Conservation (phyloP, 2,888 invertebrate genomes). For the Cynaeus angustus region DNA sequence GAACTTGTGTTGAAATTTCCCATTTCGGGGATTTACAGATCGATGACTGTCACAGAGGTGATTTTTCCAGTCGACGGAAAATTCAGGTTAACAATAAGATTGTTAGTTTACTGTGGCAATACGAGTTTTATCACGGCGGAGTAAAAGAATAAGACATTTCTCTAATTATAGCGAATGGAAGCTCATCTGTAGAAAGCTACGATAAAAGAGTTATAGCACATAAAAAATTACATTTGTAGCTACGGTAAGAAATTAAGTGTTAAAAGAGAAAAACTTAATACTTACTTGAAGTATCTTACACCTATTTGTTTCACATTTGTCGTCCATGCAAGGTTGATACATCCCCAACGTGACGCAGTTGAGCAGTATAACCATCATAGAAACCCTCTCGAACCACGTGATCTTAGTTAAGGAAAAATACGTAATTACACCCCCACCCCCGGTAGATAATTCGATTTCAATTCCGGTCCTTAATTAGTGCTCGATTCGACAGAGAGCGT, state of each 20-base stretch:
- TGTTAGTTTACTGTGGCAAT: constrained; percentile 5
- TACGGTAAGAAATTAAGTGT: neutral
- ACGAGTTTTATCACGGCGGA: neutral
- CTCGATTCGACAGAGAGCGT: constrained; percentile 46
- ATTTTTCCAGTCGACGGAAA: constrained; percentile 8
- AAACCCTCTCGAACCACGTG: constrained; percentile 98
- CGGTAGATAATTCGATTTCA: constrained; percentile 51
- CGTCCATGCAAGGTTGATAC: constrained; percentile 99
- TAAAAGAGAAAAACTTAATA: too few species aligned
- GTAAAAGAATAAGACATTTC: too few species aligned
- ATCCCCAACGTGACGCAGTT: constrained; percentile 99
- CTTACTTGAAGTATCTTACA: constrained; percentile 94
- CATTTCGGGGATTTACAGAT: neutral
- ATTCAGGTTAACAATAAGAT: constrained; percentile 10
- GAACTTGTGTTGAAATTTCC: constrained; percentile 3
- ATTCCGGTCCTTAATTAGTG: constrained; percentile 58
- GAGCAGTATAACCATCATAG: constrained; percentile 97
- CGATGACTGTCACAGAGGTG: constrained; percentile 7
- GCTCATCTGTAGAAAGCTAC: too few species aligned
- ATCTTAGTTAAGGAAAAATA: constrained; percentile 76
- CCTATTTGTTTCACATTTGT: constrained; percentile 89
- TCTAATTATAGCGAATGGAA: constrained; percentile 6
- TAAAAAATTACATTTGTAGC: neutral
- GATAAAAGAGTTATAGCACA: neutral
- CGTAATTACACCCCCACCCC: neutral